Evolutionary conservation across 2,797 vertebrate genomes (phyloP).

Genomic region (Enteromius paludinosus): DNA sequence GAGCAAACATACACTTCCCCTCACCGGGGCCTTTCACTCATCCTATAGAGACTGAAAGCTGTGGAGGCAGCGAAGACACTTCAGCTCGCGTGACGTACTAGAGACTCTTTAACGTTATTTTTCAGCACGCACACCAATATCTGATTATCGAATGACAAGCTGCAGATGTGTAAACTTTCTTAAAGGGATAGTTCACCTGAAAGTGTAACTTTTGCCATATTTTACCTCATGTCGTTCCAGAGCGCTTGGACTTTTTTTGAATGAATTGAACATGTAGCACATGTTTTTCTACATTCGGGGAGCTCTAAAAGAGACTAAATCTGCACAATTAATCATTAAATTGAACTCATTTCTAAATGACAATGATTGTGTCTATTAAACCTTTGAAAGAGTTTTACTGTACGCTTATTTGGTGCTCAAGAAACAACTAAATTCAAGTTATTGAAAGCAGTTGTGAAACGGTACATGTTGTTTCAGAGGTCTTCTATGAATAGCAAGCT

Average conservation of each 20-base stretch:
- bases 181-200: background rate
- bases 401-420: background rate
- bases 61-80: conserved; percentile 21
- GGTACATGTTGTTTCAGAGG: background rate
- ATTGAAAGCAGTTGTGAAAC: background rate
- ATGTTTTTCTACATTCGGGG: background rate
- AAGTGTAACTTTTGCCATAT: background rate
- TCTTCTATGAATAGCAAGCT: background rate
- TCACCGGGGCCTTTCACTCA: conserved; percentile 55
- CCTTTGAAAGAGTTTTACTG: too few relatives aligned
- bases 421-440: background rate
- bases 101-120: background rate
- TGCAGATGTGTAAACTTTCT: conserved; percentile 28
- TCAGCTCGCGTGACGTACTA: background rate
- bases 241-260: background rate
- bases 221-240: background rate
- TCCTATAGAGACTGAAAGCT: conserved; percentile 41
- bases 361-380: too few relatives aligned
- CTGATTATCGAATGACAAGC: conserved; percentile 1
- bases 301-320: background rate
- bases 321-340: too few relatives aligned
- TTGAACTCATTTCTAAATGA: too few relatives aligned
- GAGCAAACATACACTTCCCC: conserved; percentile 54
- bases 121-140: background rate
- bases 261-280: background rate